Evolutionary conservation across 2,888 invertebrate species (phyloP), one percentile per base, ranked within the genome.

Genomic region (Odontocerum albicorne): DNA sequence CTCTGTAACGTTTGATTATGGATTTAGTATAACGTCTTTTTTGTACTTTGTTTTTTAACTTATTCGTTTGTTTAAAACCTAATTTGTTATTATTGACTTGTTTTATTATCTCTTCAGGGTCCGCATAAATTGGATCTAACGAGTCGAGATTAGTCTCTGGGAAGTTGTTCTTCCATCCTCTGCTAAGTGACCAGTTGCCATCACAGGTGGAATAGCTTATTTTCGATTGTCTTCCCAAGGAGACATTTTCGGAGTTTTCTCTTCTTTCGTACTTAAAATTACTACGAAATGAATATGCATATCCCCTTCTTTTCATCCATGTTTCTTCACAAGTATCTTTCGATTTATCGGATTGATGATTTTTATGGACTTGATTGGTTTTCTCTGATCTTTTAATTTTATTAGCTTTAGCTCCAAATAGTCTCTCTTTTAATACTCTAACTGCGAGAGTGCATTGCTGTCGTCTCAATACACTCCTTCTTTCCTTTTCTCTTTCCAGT

Each of bases 101-200:
- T 1, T 32, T 21, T 8, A 21, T 21, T n/a, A 57, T 16, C 15
- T 53, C 55, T 27, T 33, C 47, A 2, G 50, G 50, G n/a, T 57
- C 49, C 13, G 53, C 33, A 21, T 49, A 55, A 20, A 55, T 57
- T 8, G 57, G 57, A 16, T 60, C 60, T 8, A 33, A 20, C 31
- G 17, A 33, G 4, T 59, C 49, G n/a, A 32, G 42, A 43, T 39
- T 44, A 3, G 73, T 39, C 12, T 32, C 72, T 2, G 65, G 64
- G 57, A 74, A 69, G 59, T 72, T 74, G 54, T 72, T 71, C 62
- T 68, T 72, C 78, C 77, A 77, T 3, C 74, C 70, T 66, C 77
- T 76, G 60, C 77, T 75, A n/a, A 78, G 61, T 15, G 78, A 78
- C 78, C 78, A 78, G 64, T 78, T 78, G 49, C 77, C 78, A 1